Evolutionary conservation across 1,140 invertebrate genomes (phyloP), one percentile per base, ranked within the genome.

Genomic region (Trichogramma pretiosum): DNA sequence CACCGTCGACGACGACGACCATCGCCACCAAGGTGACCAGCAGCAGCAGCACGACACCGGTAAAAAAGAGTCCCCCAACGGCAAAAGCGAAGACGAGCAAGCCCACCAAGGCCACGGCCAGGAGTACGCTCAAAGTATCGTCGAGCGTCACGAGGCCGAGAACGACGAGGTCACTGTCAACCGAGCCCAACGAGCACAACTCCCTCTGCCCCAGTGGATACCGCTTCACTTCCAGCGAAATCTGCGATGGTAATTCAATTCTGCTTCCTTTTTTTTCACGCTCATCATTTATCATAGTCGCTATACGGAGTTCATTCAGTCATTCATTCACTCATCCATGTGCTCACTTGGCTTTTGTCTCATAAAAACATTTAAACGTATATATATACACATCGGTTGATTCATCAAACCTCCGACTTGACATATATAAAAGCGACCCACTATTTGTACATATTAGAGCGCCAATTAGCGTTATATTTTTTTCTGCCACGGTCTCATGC

Each of bases 181-280:
- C 40, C 1, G 48, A 53, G 5, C 43, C 52, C 1, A 44, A 54
- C 11, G 55, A 62, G 3, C 46, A 45, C 3, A 47, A 34, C 17
- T 35, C 40, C 5, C 35, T 43, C 5, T 86, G 83, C 59, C 82
- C 82, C 2, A 33, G 61, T 19, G 84, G 84, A 11, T 86, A 80
- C 56, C 63, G 70, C 8, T 82, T 75, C 50, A 83, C 84, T 59
- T 51, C 69, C 13, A 56, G 65, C 3, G 64, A 77, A 52, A 73
- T 76, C 50, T 87, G 85, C 59, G 81, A 86, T 63, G 84, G 84
- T 86, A 70, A 64, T 69, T 51, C 32, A 0, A 22, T n/a, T 23
- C 17, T 46, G 7, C 9, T 17, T 23, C 17, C 17, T 10, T 11
- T 19, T 8, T 5, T 28, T 19, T 19, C 26, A 26, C 23, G 22